A percentile compares a stretch with the other conserved stretches of the same genome.
Evolutionary conservation across 2,797 vertebrate species (phyloP).

Genomic region (Molossus alvarezi): DNA sequence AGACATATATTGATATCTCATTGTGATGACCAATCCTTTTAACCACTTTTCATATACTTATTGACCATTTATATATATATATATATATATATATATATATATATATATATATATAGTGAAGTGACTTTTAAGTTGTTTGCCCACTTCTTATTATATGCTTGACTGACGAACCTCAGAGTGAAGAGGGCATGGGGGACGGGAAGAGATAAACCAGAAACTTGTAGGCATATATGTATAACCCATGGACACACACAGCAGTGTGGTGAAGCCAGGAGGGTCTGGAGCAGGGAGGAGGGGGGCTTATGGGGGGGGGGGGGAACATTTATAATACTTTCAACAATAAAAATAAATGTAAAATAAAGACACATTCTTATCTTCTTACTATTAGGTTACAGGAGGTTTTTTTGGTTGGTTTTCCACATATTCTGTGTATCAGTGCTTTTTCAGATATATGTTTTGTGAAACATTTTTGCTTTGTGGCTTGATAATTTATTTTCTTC

Average conservation of each 20-base stretch:
- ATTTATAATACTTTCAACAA: no score
- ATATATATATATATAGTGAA: not conserved
- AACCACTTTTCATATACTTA: not conserved
- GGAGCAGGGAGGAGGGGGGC: no score
- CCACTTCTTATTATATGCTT: not conserved
- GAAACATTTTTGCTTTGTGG: not conserved
- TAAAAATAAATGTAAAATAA: no score
- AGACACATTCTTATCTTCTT: not conserved
- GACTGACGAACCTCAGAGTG: no score
- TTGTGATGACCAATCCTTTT: not conserved
- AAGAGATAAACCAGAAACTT: no score
- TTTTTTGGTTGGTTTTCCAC: not conserved
- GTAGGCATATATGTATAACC: no score
- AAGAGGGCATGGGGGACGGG: no score
- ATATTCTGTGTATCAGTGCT: not conserved
- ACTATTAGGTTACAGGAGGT: not conserved
- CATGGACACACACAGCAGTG: no score
- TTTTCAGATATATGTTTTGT: not conserved
- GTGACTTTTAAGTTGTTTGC: not conserved
- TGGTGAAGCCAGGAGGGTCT: no score
- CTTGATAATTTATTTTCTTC: conserved; percentile 3
- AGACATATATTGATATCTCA: not conserved
- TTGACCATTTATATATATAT: not conserved
- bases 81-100: not conserved
- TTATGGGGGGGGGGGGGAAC: no score